Evolutionary conservation across 2,888 invertebrate genomes (phyloP).

Genomic region (Xanthia togata): DNA sequence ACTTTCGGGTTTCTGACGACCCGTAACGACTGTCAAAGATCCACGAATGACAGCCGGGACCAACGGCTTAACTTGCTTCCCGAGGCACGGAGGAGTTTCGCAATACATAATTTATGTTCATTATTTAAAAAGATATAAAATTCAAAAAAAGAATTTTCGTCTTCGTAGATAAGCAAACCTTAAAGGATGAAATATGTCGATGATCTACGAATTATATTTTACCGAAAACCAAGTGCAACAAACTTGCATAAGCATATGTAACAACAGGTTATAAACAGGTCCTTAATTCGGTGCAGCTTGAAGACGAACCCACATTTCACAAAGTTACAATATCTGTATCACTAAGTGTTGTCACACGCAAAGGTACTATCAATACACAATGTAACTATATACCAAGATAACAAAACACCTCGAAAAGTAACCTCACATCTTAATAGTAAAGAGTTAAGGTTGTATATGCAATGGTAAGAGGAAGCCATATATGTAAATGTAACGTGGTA

Average conservation of each 20-base stretch:
- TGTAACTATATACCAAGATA: slow-evolving; percentile 40
- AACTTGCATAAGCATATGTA: neutral
- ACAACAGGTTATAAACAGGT: slow-evolving; percentile 2
- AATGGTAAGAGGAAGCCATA: neutral
- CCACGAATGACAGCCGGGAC: no score
- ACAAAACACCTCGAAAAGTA: neutral
- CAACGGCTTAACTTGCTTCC: no score
- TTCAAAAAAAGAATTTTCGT: no score
- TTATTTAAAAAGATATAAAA: no score
- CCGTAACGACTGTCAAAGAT: neutral
- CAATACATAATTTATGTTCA: no score
- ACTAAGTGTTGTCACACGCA: slow-evolving; percentile 65
- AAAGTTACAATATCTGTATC: slow-evolving; percentile 57
- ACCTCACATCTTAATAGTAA: slow-evolving; percentile 13
- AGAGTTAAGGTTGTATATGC: slow-evolving; percentile 42
- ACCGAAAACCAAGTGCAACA: neutral
- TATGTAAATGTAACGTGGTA: slow-evolving; percentile 55
- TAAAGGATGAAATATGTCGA: no score
- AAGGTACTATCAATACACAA: slow-evolving; percentile 56
- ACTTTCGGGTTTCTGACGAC: neutral
- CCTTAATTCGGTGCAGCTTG: slow-evolving; percentile 44
- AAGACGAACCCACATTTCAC: slow-evolving; percentile 26
- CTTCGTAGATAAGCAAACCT: no score
- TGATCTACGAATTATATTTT: neutral
- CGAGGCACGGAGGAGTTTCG: no score